These are phyloP conservation scores for Nipponia nippon DNA, from an alignment of 2,113 vertebrate species.

Conservation along the genomic window DNA sequence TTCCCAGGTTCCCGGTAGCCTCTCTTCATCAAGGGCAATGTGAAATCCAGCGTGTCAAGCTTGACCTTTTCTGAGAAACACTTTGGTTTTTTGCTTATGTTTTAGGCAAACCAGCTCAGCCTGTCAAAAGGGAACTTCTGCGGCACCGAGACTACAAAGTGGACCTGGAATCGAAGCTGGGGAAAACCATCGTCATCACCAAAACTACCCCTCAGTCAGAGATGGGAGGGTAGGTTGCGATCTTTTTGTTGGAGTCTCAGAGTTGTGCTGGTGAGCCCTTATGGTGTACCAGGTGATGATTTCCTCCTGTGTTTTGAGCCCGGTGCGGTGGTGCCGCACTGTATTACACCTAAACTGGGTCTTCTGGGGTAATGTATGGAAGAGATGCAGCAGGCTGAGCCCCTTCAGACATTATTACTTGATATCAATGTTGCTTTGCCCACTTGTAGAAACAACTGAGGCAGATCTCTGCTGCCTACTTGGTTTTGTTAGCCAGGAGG, in stretches of 20 bases:
- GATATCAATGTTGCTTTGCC: background rate
- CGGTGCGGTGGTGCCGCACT: fast-evolving
- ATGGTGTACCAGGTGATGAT: background rate
- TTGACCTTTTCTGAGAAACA: background rate
- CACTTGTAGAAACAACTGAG: background rate
- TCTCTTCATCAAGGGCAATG: background rate
- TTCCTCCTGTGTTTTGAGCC: background rate
- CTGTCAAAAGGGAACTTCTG: slow-evolving; percentile 92
- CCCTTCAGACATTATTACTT: background rate
- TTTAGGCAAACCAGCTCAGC: slow-evolving; percentile 85
- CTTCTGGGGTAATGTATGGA: background rate
- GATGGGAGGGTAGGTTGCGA: slow-evolving; percentile 89
- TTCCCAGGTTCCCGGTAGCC: background rate
- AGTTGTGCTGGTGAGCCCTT: background rate
- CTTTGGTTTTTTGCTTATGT: background rate
- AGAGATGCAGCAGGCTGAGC: background rate
- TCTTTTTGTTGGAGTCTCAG: background rate
- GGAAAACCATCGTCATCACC: slow-evolving; percentile 97
- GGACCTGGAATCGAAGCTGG: slow-evolving; percentile 97
- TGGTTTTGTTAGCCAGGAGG: background rate
- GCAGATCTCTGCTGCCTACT: background rate
- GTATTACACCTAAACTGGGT: background rate
- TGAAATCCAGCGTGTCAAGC: background rate
- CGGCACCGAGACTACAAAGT: slow-evolving; percentile 98
- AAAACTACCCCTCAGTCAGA: slow-evolving; percentile 98